Evolutionary conservation across 2,797 vertebrate genomes (phyloP), one percentile per base, ranked within the genome.

Genomic region (Aeoliscus strigatus): DNA sequence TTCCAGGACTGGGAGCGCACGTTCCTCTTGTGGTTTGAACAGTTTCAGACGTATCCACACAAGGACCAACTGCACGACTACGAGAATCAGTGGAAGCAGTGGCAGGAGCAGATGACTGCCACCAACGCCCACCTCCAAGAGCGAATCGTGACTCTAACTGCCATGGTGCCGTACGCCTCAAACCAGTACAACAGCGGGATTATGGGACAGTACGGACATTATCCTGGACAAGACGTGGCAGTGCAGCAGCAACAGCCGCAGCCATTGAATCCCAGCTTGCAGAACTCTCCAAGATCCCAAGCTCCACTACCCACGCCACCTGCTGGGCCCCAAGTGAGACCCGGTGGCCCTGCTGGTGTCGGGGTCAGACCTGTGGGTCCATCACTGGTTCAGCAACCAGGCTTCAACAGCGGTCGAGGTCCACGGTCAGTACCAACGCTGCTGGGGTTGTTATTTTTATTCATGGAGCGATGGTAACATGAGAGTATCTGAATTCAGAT

Each of bases 61-160:
- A 98, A 97, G 86, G 93, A 97, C 67, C 94, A 97, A 65, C 86
- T 99, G 44, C 88, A 95, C 34, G 92, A 97, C 56, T 97, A 96
- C 62, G 95, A 94, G 61, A 90, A 87, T 27, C 96, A 98, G 34
- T 99, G 96, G 96, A 94, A 91, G 54, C 92, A 95, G 29, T 99
- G 96, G 96, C 93, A 98, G 76, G 92, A 93, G 26, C 96, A 98
- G 71, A 95, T 99, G 92, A 94, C 91, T 61, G 90, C 93, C 41
- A 94, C 94, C 31, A 91, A 91, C 44, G 79, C 84, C 8, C 94
- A 94, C 63, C 80, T 98, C 32, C 91, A 92, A 54, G 96, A 97
- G 70, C 91, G 91, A 63, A 81, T 96, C 43, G 87, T 68, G 25
- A 88, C 92, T 1, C 82, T 99, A 27, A 87, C 86, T 70, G 87